Percentiles rank a stretch among this genome's conserved stretches.
Conservation (phyloP, 92 coral and sea anemone genomes). For the Actinostola sp. region DNA sequence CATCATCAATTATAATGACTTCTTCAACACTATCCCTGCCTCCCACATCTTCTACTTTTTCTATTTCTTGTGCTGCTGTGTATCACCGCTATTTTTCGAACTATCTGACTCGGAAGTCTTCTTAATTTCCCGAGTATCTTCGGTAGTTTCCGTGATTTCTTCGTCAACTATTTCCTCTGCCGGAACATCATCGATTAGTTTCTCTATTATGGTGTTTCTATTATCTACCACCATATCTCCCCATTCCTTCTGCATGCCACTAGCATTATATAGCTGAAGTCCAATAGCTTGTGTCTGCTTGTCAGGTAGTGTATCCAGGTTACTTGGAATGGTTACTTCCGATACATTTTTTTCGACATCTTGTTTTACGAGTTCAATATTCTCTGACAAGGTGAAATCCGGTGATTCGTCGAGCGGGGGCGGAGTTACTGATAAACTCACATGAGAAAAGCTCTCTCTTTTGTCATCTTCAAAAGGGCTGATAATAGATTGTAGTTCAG, state of each 20-base stretch:
- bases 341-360: not conserved
- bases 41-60: not conserved
- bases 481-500: conserved; percentile 13
- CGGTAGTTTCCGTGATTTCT: conserved; percentile 35
- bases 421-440: conserved; percentile 31
- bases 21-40: conserved; percentile 24
- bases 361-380: not conserved
- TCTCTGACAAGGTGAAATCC: conserved; percentile 19
- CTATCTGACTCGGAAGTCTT: not conserved
- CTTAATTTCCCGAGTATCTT: not conserved
- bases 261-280: conserved; percentile 49
- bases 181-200: conserved; percentile 46
- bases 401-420: conserved; percentile 41
- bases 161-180: conserved; percentile 54
- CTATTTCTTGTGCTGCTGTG: not conserved
- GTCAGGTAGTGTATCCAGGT: conserved; percentile 7
- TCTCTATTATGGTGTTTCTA: conserved; percentile 24
- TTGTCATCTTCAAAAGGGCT: conserved; percentile 13
- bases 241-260: conserved; percentile 60
- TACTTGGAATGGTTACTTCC: not conserved
- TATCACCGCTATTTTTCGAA: not conserved
- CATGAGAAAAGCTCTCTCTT: conserved; percentile 30
- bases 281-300: conserved; percentile 27
- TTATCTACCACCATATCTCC: conserved; percentile 53
- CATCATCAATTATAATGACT: conserved; percentile 6